Percentiles rank a stretch among this genome's conserved stretches.
Evolutionary conservation across 2,113 vertebrate species (phyloP).

Genomic region (Microcebus griseorufus): DNA sequence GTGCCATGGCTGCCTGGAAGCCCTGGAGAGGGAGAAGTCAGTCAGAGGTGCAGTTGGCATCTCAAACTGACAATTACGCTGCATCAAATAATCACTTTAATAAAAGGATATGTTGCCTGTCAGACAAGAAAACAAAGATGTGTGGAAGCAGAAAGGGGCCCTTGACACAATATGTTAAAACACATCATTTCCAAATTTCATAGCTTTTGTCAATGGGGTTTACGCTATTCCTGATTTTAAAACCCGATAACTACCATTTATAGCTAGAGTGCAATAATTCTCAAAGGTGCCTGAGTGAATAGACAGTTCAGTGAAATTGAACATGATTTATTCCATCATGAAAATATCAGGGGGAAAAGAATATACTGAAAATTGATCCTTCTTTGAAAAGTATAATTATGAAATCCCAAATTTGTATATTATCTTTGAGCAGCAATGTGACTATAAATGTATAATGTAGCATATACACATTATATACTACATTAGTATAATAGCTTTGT

Average conservation of each 20-base stretch:
- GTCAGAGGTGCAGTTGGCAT: slow-evolving; percentile 11
- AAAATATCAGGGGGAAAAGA: neutral
- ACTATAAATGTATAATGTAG: neutral
- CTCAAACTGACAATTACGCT: slow-evolving; percentile 55
- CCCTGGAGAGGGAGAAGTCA: slow-evolving; percentile 30
- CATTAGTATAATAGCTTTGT: neutral
- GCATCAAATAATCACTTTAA: slow-evolving; percentile 54
- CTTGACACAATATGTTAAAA: slow-evolving; percentile 35
- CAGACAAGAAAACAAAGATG: slow-evolving; percentile 74
- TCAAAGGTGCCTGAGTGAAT: slow-evolving; percentile 68
- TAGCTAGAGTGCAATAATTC: slow-evolving; percentile 46
- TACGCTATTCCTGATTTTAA: slow-evolving; percentile 65
- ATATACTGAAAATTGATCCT: neutral
- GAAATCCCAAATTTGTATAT: neutral
- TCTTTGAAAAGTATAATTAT: neutral
- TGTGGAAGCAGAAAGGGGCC: slow-evolving; percentile 51
- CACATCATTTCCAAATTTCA: slow-evolving; percentile 71
- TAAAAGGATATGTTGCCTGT: slow-evolving; percentile 66
- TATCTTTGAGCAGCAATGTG: neutral
- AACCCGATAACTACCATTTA: slow-evolving; percentile 56
- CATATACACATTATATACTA: neutral
- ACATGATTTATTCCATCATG: slow-evolving; percentile 48
- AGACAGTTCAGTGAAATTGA: slow-evolving; percentile 33
- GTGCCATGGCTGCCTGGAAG: slow-evolving; percentile 40
- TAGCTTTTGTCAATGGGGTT: slow-evolving; percentile 65